phyloP scores from a whole-genome alignment of 2,797 vertebrate genomes.

The Aselliscus stoliczkanus region DNA sequence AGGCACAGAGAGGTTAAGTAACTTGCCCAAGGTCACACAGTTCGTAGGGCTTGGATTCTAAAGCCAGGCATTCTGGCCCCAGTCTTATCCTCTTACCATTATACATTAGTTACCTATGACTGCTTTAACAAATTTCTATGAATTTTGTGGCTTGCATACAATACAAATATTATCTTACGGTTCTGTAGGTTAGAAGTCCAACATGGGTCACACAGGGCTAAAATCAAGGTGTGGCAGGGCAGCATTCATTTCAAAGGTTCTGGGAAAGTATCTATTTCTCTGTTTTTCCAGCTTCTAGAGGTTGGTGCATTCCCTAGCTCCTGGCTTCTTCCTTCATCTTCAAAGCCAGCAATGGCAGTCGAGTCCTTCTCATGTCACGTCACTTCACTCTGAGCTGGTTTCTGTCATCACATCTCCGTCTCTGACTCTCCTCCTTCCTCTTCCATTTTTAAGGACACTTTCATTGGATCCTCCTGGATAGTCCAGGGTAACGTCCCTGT shows the following conservation, averaged over 20 bases:
- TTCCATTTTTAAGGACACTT: not conserved
- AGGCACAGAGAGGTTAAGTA: not conserved
- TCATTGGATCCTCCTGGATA: not conserved
- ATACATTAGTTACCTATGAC: not conserved
- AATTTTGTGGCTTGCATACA: not conserved
- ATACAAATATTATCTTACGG: not conserved
- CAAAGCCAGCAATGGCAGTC: not conserved
- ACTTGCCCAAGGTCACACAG: not conserved
- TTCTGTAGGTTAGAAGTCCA: not conserved
- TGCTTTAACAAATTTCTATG: not conserved
- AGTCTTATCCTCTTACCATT: not conserved
- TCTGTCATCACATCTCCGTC: not conserved
- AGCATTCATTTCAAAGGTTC: not conserved
- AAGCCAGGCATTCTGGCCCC: not conserved
- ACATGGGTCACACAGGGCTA: not conserved
- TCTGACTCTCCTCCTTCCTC: not conserved
- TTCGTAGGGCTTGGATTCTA: not conserved
- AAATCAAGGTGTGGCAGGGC: not conserved
- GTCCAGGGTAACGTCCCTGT: not conserved
- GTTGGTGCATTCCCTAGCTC: too few relatives aligned
- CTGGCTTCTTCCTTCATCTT: not conserved
- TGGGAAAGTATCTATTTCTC: not conserved
- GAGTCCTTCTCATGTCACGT: not conserved
- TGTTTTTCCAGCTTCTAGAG: not conserved
- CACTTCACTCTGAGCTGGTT: not conserved